These are phyloP conservation scores for Copidosoma aretas DNA, from an alignment of 2,888 invertebrate genomes.

Conservation along the genomic window DNA sequence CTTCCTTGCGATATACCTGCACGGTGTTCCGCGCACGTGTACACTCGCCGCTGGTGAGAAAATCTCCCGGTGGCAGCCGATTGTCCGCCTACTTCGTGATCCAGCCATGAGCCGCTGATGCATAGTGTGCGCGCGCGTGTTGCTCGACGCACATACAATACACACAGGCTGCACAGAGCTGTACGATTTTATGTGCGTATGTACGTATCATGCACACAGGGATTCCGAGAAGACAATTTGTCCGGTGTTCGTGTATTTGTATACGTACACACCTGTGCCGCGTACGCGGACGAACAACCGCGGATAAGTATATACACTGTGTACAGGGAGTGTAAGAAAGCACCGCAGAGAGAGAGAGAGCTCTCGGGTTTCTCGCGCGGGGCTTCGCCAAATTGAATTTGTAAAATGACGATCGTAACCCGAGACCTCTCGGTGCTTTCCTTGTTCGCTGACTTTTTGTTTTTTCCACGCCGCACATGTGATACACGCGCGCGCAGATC, in stretches of 20 bases:
- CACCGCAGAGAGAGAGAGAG: not conserved
- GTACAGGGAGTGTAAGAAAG: conserved; percentile 1
- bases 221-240: no score
- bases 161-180: no score
- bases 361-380: not conserved
- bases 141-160: conserved; percentile 3
- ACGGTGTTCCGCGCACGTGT: no score
- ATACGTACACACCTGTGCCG: no score
- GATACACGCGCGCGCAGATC: no score
- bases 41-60: not conserved
- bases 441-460: not conserved
- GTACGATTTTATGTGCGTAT: no score
- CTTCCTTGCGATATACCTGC: no score
- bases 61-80: not conserved
- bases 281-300: no score
- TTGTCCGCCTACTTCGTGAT: conserved; percentile 24
- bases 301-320: no score
- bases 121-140: conserved; percentile 6
- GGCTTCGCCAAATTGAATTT: conserved; percentile 22
- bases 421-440: not conserved
- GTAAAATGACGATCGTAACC: conserved; percentile 8
- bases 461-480: not conserved
- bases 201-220: no score
- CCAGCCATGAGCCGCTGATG: conserved; percentile 9
- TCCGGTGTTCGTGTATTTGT: not conserved